These are phyloP conservation scores for Eueremaeus valkanovi DNA, from an alignment of 2,888 invertebrate genomes.

Conservation along the genomic window DNA sequence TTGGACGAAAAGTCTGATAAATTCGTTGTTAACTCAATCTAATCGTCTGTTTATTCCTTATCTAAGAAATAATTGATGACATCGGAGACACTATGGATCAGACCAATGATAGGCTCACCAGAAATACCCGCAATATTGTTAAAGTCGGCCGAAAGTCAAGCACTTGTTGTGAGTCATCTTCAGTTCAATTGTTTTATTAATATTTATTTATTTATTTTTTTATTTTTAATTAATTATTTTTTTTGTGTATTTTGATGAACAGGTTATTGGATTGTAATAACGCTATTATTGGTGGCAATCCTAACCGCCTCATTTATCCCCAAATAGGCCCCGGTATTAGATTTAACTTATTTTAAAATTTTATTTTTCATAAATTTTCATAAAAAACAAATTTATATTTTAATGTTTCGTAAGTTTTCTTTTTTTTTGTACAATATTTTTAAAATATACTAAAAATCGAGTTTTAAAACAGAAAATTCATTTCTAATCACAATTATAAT, in stretches of 20 bases:
- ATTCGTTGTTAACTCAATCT: no score
- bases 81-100: conserved; percentile 67
- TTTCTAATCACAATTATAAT: no score
- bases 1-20: neutral
- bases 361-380: no score
- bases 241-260: conserved; percentile 47
- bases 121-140: conserved; percentile 64
- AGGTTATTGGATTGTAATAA: conserved; percentile 69
- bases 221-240: conserved; percentile 27
- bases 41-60: neutral
- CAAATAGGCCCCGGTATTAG: conserved; percentile 11
- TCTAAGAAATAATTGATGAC: conserved; percentile 55
- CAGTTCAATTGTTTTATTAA: conserved; percentile 1
- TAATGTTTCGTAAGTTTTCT: no score
- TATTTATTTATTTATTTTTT: conserved; percentile 15
- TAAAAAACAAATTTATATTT: no score
- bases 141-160: conserved; percentile 65
- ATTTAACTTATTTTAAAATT: neutral
- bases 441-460: no score
- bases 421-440: no score
- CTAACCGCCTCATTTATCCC: conserved; percentile 59
- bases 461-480: no score
- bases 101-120: conserved; percentile 64
- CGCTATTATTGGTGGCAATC: conserved; percentile 65
- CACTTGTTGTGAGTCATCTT: conserved; percentile 65